These are phyloP conservation scores for Pogonognathellus flavescens DNA, from an alignment of 1,140 invertebrate species.

Conservation along the genomic window DNA sequence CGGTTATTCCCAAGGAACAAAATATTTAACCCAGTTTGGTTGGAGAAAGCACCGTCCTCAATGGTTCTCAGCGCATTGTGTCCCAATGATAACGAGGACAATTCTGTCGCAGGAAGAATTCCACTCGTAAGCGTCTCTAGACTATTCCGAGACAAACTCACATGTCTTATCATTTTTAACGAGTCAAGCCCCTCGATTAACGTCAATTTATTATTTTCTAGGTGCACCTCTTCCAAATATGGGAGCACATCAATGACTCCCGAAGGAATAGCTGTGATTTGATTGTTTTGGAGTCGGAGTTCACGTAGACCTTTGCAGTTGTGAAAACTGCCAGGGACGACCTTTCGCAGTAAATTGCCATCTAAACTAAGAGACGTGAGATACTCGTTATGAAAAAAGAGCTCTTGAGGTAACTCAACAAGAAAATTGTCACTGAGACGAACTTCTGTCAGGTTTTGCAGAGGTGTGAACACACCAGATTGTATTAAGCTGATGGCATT, in stretches of 20 bases:
- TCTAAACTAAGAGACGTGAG: conserved; percentile 89
- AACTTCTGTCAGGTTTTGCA: conserved; percentile 83
- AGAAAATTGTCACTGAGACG: conserved; percentile 91
- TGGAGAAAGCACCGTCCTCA: conserved; percentile 83
- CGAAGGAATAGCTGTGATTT: conserved; percentile 79
- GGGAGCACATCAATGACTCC: conserved; percentile 86
- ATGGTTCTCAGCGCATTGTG: conserved; percentile 86
- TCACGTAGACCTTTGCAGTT: conserved; percentile 82
- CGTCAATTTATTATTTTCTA: conserved; percentile 88
- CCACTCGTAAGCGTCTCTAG: conserved; percentile 83
- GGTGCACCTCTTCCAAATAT: conserved; percentile 84
- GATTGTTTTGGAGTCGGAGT: conserved; percentile 89
- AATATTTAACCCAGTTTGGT: conserved; percentile 81
- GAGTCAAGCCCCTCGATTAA: conserved; percentile 86
- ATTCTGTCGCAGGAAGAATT: conserved; percentile 80
- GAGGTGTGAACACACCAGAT: conserved; percentile 78
- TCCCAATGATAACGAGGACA: conserved; percentile 82
- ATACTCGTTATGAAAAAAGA: conserved; percentile 81
- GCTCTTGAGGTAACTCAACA: conserved; percentile 78
- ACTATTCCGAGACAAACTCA: conserved; percentile 88
- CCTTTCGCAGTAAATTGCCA: conserved; percentile 86
- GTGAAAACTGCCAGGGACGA: conserved; percentile 84
- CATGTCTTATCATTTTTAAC: conserved; percentile 85
- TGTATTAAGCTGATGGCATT: conserved; percentile 87
- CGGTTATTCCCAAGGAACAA: conserved; percentile 70